Conservation (phyloP, 2,113 vertebrate genomes). For the Mormyrus iriodes region DNA sequence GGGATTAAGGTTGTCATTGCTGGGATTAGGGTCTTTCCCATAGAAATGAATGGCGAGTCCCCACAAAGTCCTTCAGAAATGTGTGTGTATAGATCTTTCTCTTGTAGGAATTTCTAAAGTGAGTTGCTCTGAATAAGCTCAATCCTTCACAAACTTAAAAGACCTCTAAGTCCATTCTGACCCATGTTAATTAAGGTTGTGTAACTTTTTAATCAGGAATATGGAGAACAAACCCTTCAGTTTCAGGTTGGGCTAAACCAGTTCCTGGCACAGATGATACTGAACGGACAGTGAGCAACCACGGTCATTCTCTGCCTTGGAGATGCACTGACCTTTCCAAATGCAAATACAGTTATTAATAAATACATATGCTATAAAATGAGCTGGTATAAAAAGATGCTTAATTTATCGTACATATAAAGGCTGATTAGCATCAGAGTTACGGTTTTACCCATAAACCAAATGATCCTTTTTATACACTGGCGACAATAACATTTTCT, state of each 20-base stretch:
- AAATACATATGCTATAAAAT: neutral
- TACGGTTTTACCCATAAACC: neutral
- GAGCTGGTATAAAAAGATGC: neutral
- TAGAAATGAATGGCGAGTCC: too few species aligned
- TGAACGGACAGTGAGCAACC: neutral
- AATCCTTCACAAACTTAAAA: neutral
- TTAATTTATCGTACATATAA: neutral
- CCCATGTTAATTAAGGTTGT: neutral
- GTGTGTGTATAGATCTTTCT: too few species aligned
- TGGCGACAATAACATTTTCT: neutral
- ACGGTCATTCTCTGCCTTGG: neutral
- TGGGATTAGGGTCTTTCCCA: too few species aligned
- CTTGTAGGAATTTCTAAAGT: neutral
- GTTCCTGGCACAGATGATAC: neutral
- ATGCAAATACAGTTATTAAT: neutral
- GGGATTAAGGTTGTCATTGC: too few species aligned
- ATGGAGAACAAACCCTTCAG: neutral
- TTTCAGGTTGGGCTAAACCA: neutral
- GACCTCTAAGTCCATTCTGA: neutral
- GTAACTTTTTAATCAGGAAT: neutral
- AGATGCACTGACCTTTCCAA: neutral
- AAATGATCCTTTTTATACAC: neutral
- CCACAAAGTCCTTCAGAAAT: neutral
- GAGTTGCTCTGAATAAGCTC: neutral
- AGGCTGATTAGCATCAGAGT: neutral